Base-by-base conservation (phyloP, 1,140 invertebrate species). In the Globodera rostochiensis region DNA sequence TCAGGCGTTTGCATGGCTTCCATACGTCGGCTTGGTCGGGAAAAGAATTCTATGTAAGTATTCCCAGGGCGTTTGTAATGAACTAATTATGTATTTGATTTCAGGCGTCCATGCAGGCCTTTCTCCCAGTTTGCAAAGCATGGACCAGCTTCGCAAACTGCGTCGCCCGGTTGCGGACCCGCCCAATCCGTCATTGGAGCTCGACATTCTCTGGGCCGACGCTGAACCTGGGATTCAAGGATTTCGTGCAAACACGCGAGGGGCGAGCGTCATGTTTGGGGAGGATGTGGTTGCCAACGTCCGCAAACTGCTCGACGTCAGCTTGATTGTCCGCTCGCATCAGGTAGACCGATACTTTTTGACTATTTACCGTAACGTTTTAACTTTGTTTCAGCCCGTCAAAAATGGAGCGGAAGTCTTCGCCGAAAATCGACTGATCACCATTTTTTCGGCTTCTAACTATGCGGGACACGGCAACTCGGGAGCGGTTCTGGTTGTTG, bases 1-100 rank as follows among this genome's bases (percentile, higher is more conserved):
- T 87, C 91, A 91, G 82, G 91, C 91, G 82, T 85, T 85, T 77
- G 66, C 85, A n/a, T 71, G 71, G 21, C 67, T 85, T 66, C 85
- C 85, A 1, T 73, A 85, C 25, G 95, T 95, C 73, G 95, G 94
- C 53, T 94, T 96, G 86, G 93, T 94, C 83, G 94, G 94, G 87
- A 93, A 95, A 89, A 94, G 94, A 90, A 95, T 95, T 87, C 8
- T 53, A 13, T 53, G 50, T 53, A 53, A 53, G 49, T 36, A 36
- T 36, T 36, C 36, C 36, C 36, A 3, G 36, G 3, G 3, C 45
- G 45, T 9, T 73, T 73, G 50, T 5, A 5, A 19, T 73, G 25
- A 6, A 9, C 13, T 57, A 21, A 15, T 13, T 13, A 4, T 19
- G 13, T 74, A 21, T 8, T 74, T 74, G 8, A 3, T 47, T 57